phyloP scores from a whole-genome alignment of 2,888 invertebrate genomes.

The Mamestra brassicae region DNA sequence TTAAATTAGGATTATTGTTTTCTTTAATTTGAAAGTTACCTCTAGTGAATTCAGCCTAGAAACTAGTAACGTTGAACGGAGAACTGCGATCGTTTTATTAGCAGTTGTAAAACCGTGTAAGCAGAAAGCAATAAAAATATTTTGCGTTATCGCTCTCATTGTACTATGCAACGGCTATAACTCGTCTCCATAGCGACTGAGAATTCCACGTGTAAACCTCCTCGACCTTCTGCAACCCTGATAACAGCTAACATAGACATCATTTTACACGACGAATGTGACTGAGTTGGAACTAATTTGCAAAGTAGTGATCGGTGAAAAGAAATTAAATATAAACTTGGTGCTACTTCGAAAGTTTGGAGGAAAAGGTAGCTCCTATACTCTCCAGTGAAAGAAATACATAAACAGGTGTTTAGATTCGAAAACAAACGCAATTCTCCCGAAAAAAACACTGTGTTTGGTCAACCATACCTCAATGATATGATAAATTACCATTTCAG shows the following conservation, averaged over 20 bases:
- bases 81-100: conserved; percentile 48
- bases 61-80: conserved; percentile 25
- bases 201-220: conserved; percentile 63
- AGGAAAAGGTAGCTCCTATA: background rate
- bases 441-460: background rate
- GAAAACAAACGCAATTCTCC: background rate
- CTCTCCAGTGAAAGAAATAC: background rate
- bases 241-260: conserved; percentile 59
- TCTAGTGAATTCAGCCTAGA: conserved; percentile 10
- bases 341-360: too few species aligned
- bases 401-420: background rate
- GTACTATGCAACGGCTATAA: conserved; percentile 64
- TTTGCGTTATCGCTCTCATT: conserved; percentile 68
- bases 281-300: conserved; percentile 49
- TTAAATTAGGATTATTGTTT: background rate
- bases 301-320: conserved; percentile 28
- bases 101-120: conserved; percentile 64
- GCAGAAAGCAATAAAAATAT: conserved; percentile 68
- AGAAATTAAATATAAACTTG: background rate
- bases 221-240: conserved; percentile 61
- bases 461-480: background rate
- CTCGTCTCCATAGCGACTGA: conserved; percentile 74
- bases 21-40: background rate
- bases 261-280: conserved; percentile 37
- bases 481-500: background rate